A percentile compares a stretch with the other conserved stretches of the same genome.
Evolutionary conservation across 2,797 vertebrate genomes (phyloP).

Genomic region (Momotus momota): DNA sequence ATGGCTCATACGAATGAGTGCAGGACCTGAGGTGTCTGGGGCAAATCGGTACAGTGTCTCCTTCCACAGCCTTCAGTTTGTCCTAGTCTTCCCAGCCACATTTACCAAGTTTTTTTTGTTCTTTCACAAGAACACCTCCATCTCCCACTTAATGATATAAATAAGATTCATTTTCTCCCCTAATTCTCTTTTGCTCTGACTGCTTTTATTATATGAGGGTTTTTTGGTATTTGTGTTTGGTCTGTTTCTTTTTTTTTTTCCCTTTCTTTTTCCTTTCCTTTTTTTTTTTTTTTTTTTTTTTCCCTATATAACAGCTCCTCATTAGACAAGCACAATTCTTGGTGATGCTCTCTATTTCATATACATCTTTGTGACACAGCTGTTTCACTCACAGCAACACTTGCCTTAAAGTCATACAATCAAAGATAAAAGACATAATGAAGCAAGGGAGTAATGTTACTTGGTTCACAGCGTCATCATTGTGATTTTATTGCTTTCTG

Average conservation of each 20-base stretch:
- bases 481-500: not conserved
- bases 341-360: not conserved
- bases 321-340: not conserved
- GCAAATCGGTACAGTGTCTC: not conserved
- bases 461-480: not conserved
- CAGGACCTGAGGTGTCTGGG: not conserved
- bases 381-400: not conserved
- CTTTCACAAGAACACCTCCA: not conserved
- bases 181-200: not conserved
- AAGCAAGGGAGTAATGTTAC: not conserved
- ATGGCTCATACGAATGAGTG: not conserved
- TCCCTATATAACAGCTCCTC: not conserved
- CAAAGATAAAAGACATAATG: not conserved
- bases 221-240: not conserved
- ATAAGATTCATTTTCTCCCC: rapidly evolving
- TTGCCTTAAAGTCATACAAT: not conserved
- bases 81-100: not conserved
- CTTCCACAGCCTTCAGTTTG: not conserved
- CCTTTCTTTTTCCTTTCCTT: no score
- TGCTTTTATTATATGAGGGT: not conserved
- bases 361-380: not conserved
- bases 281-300: no score
- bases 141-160: not conserved
- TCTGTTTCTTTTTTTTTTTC: no score
- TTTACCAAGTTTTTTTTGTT: not conserved